Percentiles rank a stretch among this genome's conserved stretches.
Evolutionary conservation across 1,140 invertebrate species (phyloP).

Genomic region (Tetramorium simillimum): DNA sequence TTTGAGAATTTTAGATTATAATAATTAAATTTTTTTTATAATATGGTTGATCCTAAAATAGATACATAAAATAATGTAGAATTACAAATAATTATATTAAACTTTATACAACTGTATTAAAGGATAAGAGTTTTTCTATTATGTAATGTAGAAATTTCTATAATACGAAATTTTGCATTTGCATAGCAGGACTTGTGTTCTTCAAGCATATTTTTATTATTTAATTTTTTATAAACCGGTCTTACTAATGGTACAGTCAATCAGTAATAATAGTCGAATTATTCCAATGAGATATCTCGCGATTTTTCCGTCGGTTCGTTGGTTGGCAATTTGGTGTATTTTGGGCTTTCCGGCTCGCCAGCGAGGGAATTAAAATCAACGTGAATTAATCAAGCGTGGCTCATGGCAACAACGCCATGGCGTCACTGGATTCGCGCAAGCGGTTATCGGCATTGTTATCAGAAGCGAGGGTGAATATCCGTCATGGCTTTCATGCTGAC

Average conservation of each 20-base stretch:
- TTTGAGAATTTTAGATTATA: too few relatives aligned
- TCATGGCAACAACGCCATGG: neutral
- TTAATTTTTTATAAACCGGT: too few relatives aligned
- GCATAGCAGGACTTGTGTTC: neutral
- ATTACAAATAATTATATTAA: neutral
- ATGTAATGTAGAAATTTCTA: neutral
- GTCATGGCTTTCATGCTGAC: slow-evolving; percentile 26
- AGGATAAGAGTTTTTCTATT: neutral
- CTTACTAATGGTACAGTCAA: neutral
- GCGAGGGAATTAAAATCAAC: slow-evolving; percentile 40
- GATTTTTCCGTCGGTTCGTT: neutral
- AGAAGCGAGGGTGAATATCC: slow-evolving; percentile 11
- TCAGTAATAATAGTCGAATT: neutral
- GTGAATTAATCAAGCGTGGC: slow-evolving; percentile 39
- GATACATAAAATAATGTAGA: too few relatives aligned
- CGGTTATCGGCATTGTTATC: slow-evolving; percentile 38
- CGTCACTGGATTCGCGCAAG: neutral
- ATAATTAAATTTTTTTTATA: too few relatives aligned
- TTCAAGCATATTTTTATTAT: neutral
- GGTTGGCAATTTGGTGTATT: neutral
- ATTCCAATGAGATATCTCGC: neutral
- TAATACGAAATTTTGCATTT: neutral
- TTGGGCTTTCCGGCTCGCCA: neutral
- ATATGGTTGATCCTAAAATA: too few relatives aligned
- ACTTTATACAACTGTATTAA: too few relatives aligned